A percentile compares a stretch with the other conserved stretches of the same genome.
These are phyloP conservation scores for Phylloscopus collybita DNA, from an alignment of 2,797 vertebrate species.

Conservation along the genomic window DNA sequence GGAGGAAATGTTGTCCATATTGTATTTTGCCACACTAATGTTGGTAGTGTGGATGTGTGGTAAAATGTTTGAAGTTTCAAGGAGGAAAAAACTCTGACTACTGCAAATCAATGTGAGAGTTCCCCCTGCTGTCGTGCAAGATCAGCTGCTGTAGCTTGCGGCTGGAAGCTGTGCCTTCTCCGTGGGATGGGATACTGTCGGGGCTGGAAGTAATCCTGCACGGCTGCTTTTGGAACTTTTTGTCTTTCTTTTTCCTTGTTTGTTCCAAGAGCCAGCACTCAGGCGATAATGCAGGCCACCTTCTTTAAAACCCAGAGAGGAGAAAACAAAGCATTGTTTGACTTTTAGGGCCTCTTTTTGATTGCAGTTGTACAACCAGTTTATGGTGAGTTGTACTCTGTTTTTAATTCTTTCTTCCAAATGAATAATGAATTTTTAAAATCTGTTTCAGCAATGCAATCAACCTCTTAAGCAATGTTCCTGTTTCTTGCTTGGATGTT, in stretches of 20 bases:
- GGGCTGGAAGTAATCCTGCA: neutral
- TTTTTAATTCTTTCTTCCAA: slow-evolving; percentile 16
- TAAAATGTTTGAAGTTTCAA: neutral
- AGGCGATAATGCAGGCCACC: neutral
- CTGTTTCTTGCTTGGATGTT: slow-evolving; percentile 91
- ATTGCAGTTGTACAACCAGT: neutral
- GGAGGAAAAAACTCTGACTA: neutral
- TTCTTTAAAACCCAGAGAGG: neutral
- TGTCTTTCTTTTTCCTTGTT: neutral
- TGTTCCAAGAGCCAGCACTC: neutral
- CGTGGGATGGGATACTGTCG: neutral
- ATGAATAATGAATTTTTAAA: slow-evolving; percentile 61
- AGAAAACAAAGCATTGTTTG: slow-evolving; percentile 23
- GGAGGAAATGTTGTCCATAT: neutral
- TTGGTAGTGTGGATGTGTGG: neutral
- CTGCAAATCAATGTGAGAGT: slow-evolving; percentile 64
- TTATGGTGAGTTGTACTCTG: slow-evolving; percentile 1
- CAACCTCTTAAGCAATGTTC: slow-evolving; percentile 97
- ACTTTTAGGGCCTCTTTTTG: neutral
- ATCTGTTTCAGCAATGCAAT: slow-evolving; percentile 89
- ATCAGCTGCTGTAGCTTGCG: neutral
- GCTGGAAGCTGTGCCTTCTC: neutral
- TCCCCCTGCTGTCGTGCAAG: slow-evolving; percentile 73
- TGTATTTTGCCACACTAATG: neutral
- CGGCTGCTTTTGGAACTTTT: neutral